phyloP scores from a whole-genome alignment of 2,797 vertebrate species.

The Chaenodraco wilsoni region DNA sequence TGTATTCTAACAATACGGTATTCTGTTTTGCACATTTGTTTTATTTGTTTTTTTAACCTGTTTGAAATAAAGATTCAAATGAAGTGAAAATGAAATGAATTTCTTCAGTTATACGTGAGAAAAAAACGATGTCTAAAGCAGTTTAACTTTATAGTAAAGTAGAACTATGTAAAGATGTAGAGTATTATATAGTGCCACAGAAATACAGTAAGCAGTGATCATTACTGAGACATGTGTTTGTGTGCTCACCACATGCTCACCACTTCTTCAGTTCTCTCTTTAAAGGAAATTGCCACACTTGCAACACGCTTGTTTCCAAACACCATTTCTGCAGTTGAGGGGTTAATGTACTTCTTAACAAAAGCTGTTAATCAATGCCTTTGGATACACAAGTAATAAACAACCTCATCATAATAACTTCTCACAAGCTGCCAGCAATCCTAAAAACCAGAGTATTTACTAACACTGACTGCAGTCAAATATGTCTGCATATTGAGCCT shows the following conservation, averaged over 20 bases:
- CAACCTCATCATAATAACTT: conserved; percentile 13
- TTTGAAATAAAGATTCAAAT: no score
- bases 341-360: conserved; percentile 37
- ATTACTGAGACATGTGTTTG: conserved; percentile 2
- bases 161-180: background rate
- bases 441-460: conserved; percentile 9
- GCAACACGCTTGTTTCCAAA: conserved; percentile 41
- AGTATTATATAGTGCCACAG: background rate
- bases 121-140: background rate
- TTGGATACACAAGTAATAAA: conserved; percentile 40
- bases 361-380: conserved; percentile 45
- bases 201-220: background rate
- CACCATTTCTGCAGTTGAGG: conserved; percentile 14
- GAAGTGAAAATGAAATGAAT: background rate
- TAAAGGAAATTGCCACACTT: conserved; percentile 42
- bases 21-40: no score
- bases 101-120: background rate
- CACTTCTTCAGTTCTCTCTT: conserved; percentile 8
- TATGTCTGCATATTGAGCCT: conserved; percentile 9
- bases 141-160: background rate
- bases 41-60: no score
- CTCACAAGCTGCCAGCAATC: conserved; percentile 17
- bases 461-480: conserved; percentile 33
- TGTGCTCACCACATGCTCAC: background rate
- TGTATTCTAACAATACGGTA: no score